phyloP scores from a whole-genome alignment of 2,797 vertebrate species.

The Hoplostethus atlanticus region DNA sequence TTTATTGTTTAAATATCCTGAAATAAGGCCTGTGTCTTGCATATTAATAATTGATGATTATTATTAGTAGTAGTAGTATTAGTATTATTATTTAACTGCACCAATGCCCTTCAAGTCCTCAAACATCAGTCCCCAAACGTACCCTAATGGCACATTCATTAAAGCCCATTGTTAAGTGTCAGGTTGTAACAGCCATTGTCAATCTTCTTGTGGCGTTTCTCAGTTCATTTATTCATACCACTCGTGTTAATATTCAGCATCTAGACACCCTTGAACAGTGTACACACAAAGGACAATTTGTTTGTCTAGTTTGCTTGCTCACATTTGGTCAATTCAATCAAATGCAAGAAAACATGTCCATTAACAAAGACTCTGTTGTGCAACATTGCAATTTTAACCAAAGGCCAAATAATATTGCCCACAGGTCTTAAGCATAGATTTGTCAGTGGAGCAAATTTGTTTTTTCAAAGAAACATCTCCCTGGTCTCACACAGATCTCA shows the following conservation, averaged over 20 bases:
- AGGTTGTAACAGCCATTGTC: too few relatives aligned
- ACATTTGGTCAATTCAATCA: constrained; percentile 2
- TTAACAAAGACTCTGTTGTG: background rate
- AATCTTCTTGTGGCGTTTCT: background rate
- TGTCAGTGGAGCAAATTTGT: constrained; percentile 24
- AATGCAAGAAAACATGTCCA: background rate
- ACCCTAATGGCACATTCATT: background rate
- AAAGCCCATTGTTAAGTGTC: too few relatives aligned
- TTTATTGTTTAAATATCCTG: too few relatives aligned
- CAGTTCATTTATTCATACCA: background rate
- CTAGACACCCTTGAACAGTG: background rate
- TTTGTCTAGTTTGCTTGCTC: background rate
- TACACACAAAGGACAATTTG: background rate
- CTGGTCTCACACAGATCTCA: constrained; percentile 5
- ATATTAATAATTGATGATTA: too few relatives aligned
- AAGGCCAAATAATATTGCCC: background rate
- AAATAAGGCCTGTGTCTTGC: too few relatives aligned
- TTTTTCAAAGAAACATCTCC: background rate
- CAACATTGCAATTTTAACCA: constrained; percentile 24
- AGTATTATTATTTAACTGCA: too few relatives aligned
- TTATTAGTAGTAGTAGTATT: too few relatives aligned
- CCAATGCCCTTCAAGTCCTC: background rate
- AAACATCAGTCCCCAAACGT: background rate
- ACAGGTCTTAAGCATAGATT: background rate
- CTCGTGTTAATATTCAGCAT: background rate